Evolutionary conservation across 1,140 invertebrate genomes (phyloP), one percentile per base, ranked within the genome.

Genomic region (Charaxes varanes): DNA sequence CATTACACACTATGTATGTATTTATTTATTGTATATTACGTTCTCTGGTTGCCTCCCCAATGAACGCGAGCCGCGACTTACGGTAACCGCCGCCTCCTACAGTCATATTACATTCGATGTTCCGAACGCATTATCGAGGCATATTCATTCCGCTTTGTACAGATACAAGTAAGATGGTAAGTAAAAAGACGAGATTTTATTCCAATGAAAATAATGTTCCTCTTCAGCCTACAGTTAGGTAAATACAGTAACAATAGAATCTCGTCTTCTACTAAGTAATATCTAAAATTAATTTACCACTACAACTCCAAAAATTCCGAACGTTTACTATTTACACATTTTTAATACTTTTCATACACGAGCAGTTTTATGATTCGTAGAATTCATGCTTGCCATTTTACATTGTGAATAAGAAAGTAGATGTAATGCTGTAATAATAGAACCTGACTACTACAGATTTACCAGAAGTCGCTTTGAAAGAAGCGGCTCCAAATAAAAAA

Each of bases 21-120:
- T 28, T 2, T 38, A 38, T 38, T 21, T 30, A 38, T 38, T 38
- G 24, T 38, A 38, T 27, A 15, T 17, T 31, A 31, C 3, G 2
- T 40, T 28, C 27, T 31, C 26, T 40, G 37, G 37, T 40, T 40
- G 37, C 37, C 37, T 40, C 10, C 37, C 28, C 37, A 40, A 40
- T 6, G 27, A 30, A 40, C 7, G 30, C 37, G 37, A 40, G 27
- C 13, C n/a, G n/a, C 37, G 31, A 19, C 11, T 26, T 31, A 26
- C 19, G 37, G 37, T 40, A 40, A 40, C 27, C 37, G 17, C 30
- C 11, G 37, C 18, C 16, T 31, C 15, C 28, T 31, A 31, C 15
- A 18, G 18, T 18, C 7, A 14, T 17, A 16, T 17, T n/a, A 23
- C 22, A 5, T n/a, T 23, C 5, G n/a, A n/a, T n/a, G n/a, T n/a